Percentiles rank a stretch among this genome's conserved stretches.
Evolutionary conservation across 2,797 vertebrate genomes (phyloP).

Genomic region (Pipistrellus kuhlii): DNA sequence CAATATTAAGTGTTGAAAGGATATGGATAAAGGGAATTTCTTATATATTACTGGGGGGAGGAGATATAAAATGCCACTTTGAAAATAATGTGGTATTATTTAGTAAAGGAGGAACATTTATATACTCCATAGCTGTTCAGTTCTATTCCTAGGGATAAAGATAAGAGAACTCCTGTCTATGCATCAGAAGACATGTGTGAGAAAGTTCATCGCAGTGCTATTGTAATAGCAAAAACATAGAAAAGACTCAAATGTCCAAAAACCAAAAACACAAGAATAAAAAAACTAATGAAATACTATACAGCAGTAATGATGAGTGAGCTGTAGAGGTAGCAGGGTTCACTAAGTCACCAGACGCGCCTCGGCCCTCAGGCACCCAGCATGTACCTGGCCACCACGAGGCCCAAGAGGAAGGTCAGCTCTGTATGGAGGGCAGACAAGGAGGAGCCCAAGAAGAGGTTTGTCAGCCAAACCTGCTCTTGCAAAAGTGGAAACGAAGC

Average conservation of each 20-base stretch:
- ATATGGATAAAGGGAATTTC: conserved; percentile 17
- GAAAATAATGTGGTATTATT: conserved; percentile 30
- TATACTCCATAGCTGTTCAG: background rate
- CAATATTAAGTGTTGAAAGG: background rate
- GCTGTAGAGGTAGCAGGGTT: background rate
- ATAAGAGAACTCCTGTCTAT: background rate
- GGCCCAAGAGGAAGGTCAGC: no score
- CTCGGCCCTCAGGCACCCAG: no score
- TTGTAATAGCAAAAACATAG: background rate
- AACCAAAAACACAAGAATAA: background rate
- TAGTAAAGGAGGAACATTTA: background rate
- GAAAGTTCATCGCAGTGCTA: background rate
- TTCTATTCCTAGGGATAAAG: background rate
- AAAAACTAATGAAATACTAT: background rate
- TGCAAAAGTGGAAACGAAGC: no score
- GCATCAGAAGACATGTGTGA: background rate
- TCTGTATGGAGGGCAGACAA: no score
- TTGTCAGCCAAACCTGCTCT: no score
- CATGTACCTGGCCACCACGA: no score
- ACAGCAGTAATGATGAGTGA: background rate
- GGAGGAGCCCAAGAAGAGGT: no score
- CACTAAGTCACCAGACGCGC: no score
- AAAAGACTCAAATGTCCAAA: background rate
- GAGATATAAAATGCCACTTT: background rate
- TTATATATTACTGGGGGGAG: background rate